Evolutionary conservation across 2,113 vertebrate genomes (phyloP).

Genomic region (Emydura subglobosa): DNA sequence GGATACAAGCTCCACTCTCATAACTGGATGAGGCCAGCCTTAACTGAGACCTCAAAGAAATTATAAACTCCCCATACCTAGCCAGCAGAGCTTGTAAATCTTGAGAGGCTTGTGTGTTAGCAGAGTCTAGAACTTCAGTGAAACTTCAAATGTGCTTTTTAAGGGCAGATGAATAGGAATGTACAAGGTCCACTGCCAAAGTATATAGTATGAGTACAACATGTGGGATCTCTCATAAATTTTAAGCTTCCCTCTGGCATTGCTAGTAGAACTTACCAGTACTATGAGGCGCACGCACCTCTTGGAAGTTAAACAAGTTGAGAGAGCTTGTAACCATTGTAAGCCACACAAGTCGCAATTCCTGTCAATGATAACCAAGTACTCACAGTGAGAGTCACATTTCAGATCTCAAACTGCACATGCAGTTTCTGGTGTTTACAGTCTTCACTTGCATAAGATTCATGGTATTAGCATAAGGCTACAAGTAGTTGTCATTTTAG

Average conservation of each 20-base stretch:
- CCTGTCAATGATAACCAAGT: not conserved
- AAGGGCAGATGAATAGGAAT: not conserved
- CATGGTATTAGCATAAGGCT: not conserved
- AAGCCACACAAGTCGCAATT: not conserved
- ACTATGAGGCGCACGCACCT: not conserved
- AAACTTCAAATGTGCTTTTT: not conserved
- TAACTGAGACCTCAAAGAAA: conserved; percentile 65
- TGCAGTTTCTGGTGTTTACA: not conserved
- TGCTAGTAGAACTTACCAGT: not conserved
- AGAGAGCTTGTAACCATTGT: not conserved
- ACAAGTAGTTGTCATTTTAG: not conserved
- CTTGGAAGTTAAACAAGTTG: not conserved
- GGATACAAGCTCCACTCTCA: conserved; percentile 45
- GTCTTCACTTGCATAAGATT: not conserved
- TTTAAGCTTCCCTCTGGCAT: not conserved
- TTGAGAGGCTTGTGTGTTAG: not conserved
- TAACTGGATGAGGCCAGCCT: conserved; percentile 26
- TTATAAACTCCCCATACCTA: conserved; percentile 1
- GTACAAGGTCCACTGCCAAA: not conserved
- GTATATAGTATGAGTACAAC: not conserved
- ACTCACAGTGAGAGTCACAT: not conserved
- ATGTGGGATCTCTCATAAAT: not conserved
- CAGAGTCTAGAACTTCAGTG: not conserved
- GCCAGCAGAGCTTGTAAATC: conserved; percentile 21
- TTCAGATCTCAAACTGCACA: not conserved